phyloP scores from a whole-genome alignment of 1,140 invertebrate species.

The Zaprionus kolodkinae region DNA sequence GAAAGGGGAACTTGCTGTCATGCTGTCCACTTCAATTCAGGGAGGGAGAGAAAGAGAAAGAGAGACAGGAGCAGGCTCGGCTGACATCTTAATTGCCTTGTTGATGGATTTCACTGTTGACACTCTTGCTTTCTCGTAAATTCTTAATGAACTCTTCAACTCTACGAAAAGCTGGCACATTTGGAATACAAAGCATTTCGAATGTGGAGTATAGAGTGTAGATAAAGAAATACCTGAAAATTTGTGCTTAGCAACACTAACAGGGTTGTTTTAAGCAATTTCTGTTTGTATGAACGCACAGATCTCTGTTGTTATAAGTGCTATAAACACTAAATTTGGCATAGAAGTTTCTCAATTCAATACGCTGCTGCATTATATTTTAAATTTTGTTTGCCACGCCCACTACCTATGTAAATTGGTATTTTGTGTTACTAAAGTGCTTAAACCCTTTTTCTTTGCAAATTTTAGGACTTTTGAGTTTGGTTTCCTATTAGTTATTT shows the following conservation, averaged over 20 bases:
- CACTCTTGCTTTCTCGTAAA: constrained; percentile 74
- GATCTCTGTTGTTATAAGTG: too few relatives aligned
- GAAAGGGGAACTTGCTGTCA: neutral
- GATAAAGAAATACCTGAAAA: neutral
- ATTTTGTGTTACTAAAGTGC: too few relatives aligned
- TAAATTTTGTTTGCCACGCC: too few relatives aligned
- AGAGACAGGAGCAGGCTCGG: neutral
- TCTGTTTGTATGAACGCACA: too few relatives aligned
- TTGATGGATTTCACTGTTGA: constrained; percentile 75
- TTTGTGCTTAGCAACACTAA: too few relatives aligned
- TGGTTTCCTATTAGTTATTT: too few relatives aligned
- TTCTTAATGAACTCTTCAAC: constrained; percentile 59
- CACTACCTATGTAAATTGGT: too few relatives aligned
- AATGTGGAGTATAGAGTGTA: neutral
- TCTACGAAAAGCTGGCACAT: neutral
- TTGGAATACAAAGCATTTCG: neutral
- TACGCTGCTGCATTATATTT: too few relatives aligned
- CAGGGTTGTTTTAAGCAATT: too few relatives aligned
- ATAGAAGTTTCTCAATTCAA: too few relatives aligned
- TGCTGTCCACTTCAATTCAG: constrained; percentile 2
- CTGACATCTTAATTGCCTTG: constrained; percentile 77
- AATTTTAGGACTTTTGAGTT: neutral
- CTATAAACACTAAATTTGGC: too few relatives aligned
- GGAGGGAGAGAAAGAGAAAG: too few relatives aligned
- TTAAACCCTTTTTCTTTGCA: neutral